A percentile compares a stretch with the other conserved stretches of the same genome.
Conservation (phyloP, 1,140 invertebrate genomes). For the Macrosteles quadrilineatus region DNA sequence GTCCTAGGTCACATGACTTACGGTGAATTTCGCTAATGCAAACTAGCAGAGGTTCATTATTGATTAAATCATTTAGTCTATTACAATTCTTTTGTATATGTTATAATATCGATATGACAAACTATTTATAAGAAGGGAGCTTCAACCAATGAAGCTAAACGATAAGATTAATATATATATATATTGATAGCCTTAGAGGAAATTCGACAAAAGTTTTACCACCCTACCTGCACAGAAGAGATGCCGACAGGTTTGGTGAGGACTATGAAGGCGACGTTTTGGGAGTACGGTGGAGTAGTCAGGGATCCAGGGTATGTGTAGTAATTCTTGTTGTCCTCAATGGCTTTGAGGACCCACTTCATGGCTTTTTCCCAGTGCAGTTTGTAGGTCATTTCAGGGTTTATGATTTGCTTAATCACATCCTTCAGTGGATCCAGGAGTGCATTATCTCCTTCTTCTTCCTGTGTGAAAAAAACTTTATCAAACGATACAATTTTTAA, state of each 20-base stretch:
- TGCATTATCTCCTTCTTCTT: not conserved
- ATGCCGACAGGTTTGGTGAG: not conserved
- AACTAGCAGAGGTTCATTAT: too few relatives aligned
- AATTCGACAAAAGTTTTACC: too few relatives aligned
- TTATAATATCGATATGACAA: too few relatives aligned
- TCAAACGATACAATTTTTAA: too few relatives aligned
- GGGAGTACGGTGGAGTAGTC: conserved; percentile 67
- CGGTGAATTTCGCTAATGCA: too few relatives aligned
- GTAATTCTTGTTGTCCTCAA: conserved; percentile 45
- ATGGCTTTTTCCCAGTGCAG: not conserved
- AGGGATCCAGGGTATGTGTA: conserved; percentile 70
- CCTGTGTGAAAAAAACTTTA: not conserved
- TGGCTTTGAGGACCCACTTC: not conserved
- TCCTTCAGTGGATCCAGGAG: not conserved
- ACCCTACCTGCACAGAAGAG: not conserved
- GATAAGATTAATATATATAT: too few relatives aligned
- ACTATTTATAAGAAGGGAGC: too few relatives aligned
- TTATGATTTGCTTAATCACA: not conserved
- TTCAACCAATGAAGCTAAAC: too few relatives aligned
- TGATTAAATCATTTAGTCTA: too few relatives aligned
- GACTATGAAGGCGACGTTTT: conserved; percentile 73
- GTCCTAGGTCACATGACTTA: too few relatives aligned
- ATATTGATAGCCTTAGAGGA: too few relatives aligned
- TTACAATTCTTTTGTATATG: too few relatives aligned
- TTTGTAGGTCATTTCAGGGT: not conserved